phyloP scores from a whole-genome alignment of 2,113 vertebrate genomes.

The Sardina pilchardus region DNA sequence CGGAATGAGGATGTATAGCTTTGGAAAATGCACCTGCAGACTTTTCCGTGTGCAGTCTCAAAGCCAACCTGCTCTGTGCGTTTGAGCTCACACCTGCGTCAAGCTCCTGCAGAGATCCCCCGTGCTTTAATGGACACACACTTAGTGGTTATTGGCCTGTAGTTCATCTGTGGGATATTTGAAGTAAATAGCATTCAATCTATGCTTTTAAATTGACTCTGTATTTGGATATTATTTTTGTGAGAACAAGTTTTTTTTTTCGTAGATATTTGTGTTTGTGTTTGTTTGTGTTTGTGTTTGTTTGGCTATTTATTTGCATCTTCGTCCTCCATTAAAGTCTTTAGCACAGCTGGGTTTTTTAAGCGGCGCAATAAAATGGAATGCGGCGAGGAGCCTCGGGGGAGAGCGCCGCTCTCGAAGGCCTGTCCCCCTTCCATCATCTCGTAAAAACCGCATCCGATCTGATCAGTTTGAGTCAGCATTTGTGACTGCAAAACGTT shows the following conservation, averaged over 20 bases:
- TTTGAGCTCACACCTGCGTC: neutral
- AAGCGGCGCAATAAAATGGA: neutral
- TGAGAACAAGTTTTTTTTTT: neutral
- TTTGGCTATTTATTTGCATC: neutral
- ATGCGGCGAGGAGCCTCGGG: neutral
- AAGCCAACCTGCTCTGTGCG: neutral
- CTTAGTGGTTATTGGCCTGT: constrained; percentile 5
- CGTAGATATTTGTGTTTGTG: neutral
- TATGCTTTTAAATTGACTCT: neutral
- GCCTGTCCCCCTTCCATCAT: neutral
- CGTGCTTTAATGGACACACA: neutral
- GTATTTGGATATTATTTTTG: neutral
- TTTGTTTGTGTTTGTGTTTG: neutral
- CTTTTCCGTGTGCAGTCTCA: neutral
- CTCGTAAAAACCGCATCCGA: neutral
- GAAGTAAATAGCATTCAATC: neutral
- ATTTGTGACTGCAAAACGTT: neutral
- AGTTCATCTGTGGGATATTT: neutral
- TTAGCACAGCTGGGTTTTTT: constrained; percentile 14
- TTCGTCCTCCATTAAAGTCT: neutral
- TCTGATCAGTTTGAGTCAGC: neutral
- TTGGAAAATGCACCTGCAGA: constrained; percentile 4
- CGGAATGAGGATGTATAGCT: neutral
- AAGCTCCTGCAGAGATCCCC: neutral
- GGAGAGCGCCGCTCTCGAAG: neutral